Conservation (phyloP, 1,140 invertebrate species). For the Hycleus phaleratus region DNA sequence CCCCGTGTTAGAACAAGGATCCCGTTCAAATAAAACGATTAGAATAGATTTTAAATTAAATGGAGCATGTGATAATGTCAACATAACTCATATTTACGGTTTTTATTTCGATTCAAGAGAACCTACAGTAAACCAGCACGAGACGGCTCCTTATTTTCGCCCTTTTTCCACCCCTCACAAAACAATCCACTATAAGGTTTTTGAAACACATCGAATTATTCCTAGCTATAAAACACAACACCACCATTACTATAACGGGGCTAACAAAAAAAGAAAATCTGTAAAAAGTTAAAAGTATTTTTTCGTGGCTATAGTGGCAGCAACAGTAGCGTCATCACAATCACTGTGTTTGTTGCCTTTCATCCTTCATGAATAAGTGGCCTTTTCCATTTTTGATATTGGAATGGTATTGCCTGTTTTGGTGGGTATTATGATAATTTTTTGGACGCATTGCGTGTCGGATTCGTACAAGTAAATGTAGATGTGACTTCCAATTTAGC, state of each 20-base stretch:
- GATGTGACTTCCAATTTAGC: conserved; percentile 36
- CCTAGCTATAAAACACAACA: conserved; percentile 14
- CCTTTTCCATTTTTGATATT: conserved; percentile 25
- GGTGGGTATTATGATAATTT: conserved; percentile 28
- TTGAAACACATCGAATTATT: conserved; percentile 9
- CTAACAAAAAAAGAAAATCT: neutral
- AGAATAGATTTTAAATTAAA: conserved; percentile 37
- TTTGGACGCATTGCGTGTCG: conserved; percentile 29
- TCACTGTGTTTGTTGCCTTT: neutral
- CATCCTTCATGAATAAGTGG: conserved; percentile 18
- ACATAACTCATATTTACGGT: conserved; percentile 37
- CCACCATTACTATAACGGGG: neutral
- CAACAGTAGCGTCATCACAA: neutral
- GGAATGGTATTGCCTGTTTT: conserved; percentile 15
- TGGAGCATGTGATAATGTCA: conserved; percentile 37
- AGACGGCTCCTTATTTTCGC: conserved; percentile 4
- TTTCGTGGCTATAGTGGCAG: neutral
- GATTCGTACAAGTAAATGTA: conserved; percentile 33
- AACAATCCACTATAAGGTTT: conserved; percentile 12
- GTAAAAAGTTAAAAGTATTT: conserved; percentile 13
- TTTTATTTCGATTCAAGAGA: conserved; percentile 13
- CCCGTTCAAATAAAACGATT: conserved; percentile 26
- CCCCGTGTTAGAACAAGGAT: conserved; percentile 10
- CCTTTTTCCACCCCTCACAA: neutral
- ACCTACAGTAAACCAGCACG: neutral